A percentile compares a stretch with the other conserved stretches of the same genome.
These are phyloP conservation scores for Hypsibius dujardini DNA, from an alignment of 1,140 invertebrate species.

Conservation along the genomic window DNA sequence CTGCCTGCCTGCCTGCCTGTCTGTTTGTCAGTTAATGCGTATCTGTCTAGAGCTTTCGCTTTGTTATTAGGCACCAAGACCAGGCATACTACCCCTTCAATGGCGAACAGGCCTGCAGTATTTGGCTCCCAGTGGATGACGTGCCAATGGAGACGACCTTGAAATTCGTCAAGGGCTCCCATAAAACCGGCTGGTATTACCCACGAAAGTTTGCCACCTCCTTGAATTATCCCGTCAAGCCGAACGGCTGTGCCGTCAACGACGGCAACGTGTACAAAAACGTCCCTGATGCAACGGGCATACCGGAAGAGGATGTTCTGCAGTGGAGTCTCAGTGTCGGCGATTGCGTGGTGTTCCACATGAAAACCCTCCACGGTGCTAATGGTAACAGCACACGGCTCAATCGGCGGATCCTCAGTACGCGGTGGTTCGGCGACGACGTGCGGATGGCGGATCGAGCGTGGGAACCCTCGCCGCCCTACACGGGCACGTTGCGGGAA, in stretches of 20 bases:
- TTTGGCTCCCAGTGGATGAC: conserved; percentile 29
- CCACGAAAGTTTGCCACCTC: conserved; percentile 28
- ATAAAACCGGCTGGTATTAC: conserved; percentile 26
- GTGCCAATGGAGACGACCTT: conserved; percentile 25
- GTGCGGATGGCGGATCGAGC: neutral
- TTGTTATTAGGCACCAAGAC: conserved; percentile 26
- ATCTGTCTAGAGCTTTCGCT: too few species aligned
- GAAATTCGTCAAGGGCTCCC: conserved; percentile 28
- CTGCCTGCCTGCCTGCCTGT: too few species aligned
- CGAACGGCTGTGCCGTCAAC: neutral
- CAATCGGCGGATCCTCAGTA: conserved; percentile 25
- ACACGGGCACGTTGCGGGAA: neutral
- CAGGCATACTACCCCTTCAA: conserved; percentile 31
- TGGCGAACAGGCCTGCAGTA: conserved; percentile 27
- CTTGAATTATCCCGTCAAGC: conserved; percentile 23
- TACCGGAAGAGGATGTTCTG: conserved; percentile 23
- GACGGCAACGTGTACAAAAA: conserved; percentile 20
- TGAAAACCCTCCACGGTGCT: conserved; percentile 27
- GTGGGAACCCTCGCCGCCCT: neutral
- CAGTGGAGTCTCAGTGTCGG: conserved; percentile 24
- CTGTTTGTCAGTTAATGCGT: too few species aligned
- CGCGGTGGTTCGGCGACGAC: conserved; percentile 27
- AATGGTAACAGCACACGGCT: conserved; percentile 23
- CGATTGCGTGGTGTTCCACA: conserved; percentile 28
- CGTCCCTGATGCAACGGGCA: conserved; percentile 25